Conservation (phyloP, 2,797 vertebrate species). For the Sebastes taczanowskii region DNA sequence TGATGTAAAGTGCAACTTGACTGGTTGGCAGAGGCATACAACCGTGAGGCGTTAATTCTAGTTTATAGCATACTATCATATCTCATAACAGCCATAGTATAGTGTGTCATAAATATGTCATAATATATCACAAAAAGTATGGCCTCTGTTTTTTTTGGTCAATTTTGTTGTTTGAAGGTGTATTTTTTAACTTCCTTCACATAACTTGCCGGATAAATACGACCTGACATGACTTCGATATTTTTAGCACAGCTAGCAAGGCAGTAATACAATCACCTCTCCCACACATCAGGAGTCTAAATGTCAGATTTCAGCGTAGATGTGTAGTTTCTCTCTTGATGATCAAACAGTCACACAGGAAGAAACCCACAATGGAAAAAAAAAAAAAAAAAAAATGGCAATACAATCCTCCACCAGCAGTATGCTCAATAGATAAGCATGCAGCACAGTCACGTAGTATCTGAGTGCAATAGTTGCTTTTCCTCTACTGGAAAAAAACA, state of each 20-base stretch:
- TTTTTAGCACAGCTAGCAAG: not conserved
- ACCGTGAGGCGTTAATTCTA: too few relatives aligned
- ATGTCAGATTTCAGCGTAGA: slow-evolving; percentile 16
- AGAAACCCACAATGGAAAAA: slow-evolving; percentile 19
- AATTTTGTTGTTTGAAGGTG: not conserved
- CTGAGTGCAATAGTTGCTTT: not conserved
- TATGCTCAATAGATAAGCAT: not conserved
- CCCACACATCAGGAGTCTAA: not conserved
- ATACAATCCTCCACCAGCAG: not conserved
- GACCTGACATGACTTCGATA: not conserved
- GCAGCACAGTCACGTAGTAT: not conserved
- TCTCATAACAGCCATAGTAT: not conserved
- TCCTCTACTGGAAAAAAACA: not conserved
- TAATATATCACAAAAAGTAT: not conserved
- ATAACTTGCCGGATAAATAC: not conserved
- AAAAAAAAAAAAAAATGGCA: not conserved
- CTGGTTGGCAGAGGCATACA: too few relatives aligned
- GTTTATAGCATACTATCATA: too few relatives aligned
- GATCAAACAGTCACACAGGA: not conserved
- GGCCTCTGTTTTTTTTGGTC: not conserved
- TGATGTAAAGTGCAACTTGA: not conserved
- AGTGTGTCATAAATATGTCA: not conserved
- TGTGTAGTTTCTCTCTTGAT: not conserved
- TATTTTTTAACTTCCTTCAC: not conserved
- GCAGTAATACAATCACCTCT: not conserved